These are phyloP conservation scores for Tribolium madens DNA, from an alignment of 1,140 invertebrate genomes.

Conservation along the genomic window DNA sequence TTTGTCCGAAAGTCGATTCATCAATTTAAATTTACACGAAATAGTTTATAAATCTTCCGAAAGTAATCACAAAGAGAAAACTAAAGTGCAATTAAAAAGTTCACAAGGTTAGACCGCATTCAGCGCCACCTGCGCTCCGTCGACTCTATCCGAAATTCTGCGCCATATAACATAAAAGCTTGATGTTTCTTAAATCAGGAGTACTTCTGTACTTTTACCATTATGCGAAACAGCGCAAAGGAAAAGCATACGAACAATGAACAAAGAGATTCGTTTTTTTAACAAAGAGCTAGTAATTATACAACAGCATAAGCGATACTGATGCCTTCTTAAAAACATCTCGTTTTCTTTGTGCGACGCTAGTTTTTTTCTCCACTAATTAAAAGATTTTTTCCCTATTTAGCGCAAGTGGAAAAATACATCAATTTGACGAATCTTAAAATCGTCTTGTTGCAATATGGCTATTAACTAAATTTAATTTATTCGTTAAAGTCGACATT, in stretches of 20 bases:
- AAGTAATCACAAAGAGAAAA: conserved; percentile 43
- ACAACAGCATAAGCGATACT: conserved; percentile 44
- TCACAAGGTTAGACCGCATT: conserved; percentile 38
- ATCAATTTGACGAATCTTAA: conserved; percentile 8
- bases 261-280: conserved; percentile 28
- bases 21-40: neutral
- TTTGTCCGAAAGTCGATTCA: neutral
- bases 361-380: conserved; percentile 19
- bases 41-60: conserved; percentile 39
- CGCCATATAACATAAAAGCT: conserved; percentile 36
- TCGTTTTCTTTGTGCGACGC: conserved; percentile 33
- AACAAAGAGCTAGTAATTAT: conserved; percentile 43
- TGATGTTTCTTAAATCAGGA: conserved; percentile 45
- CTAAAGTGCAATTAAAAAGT: conserved; percentile 45
- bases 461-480: conserved; percentile 20
- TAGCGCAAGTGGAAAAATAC: neutral
- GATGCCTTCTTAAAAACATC: conserved; percentile 40
- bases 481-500: conserved; percentile 16
- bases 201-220: conserved; percentile 39
- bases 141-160: neutral
- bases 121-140: conserved; percentile 31
- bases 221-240: conserved; percentile 21
- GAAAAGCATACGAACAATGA: conserved; percentile 33
- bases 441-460: no score
- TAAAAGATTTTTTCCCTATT: conserved; percentile 28